Conservation (phyloP, 2,113 vertebrate species). For the Cryptoleucopteryx plumbea region DNA sequence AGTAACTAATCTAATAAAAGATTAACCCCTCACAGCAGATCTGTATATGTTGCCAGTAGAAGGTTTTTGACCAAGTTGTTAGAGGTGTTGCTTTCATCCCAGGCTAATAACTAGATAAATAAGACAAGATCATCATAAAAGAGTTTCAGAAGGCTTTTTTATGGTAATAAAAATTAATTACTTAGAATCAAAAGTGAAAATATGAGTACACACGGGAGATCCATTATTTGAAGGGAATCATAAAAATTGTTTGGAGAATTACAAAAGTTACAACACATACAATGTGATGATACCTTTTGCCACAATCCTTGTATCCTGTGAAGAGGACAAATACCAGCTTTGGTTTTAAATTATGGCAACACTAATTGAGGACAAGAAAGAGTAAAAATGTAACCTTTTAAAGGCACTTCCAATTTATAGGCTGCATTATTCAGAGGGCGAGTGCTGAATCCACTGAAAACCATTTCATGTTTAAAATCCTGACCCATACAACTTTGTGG, state of each 20-base stretch:
- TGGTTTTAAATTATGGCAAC: constrained; percentile 27
- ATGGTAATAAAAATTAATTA: constrained; percentile 58
- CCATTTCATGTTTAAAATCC: background rate
- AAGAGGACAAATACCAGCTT: background rate
- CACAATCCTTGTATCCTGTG: background rate
- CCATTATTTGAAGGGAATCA: constrained; percentile 10
- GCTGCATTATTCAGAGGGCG: background rate
- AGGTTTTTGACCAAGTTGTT: constrained; percentile 33
- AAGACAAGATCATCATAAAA: constrained; percentile 11
- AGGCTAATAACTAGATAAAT: constrained; percentile 54
- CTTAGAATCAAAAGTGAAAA: constrained; percentile 41
- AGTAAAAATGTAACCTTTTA: background rate
- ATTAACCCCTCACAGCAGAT: constrained; percentile 49
- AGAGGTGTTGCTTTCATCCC: constrained; percentile 34
- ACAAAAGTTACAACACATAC: background rate
- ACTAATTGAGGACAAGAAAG: constrained; percentile 7
- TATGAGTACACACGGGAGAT: constrained; percentile 2
- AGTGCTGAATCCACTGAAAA: constrained; percentile 21
- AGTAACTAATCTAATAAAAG: constrained; percentile 62
- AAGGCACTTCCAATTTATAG: background rate
- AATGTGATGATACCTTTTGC: background rate
- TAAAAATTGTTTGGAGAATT: constrained; percentile 38
- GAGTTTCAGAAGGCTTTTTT: constrained; percentile 43
- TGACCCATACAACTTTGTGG: background rate
- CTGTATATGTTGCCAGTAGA: constrained; percentile 31